Evolutionary conservation across 1,140 invertebrate genomes (phyloP), one percentile per base, ranked within the genome.

Genomic region (Lepidotrigona ventralis): DNA sequence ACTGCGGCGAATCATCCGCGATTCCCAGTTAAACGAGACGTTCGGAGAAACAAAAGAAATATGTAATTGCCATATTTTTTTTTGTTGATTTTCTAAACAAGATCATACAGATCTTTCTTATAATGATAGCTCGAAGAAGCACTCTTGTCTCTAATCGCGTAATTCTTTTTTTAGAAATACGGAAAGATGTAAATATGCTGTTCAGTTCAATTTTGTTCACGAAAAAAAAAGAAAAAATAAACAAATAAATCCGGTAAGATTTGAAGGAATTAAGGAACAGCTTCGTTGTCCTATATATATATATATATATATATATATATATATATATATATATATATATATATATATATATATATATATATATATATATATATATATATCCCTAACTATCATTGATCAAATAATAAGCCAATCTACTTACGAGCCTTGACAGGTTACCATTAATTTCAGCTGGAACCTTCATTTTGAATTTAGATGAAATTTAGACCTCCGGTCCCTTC

Each of bases 391-490:
- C 23, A 69, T 69, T 46, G 21, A 69, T 70, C 39, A 23, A 15
- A 23, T 70, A 70, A 70, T 70, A n/a, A 46, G 12, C 23, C 33
- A 46, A 70, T 69, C 51, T 73, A 73, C 53, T 73, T 33, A 23
- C 11, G 21, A 33, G 14, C 8, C 29, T 33, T 33, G 71, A 73
- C 53, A 26, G 71, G 53, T 73, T 73, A 33, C 21, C 71, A 73
- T 73, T 73, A 73, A 56, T 73, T 56, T 56, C 71, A 26, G 26
- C 12, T 33, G 26, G 19, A 46, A 73, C 53, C 19, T 73, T 33
- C 71, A 56, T 21, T 73, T 33, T 73, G 71, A 73, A 73, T 73
- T 73, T 56, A 73, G 56, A 73, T 73, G 53, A 73, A 56, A 56
- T 73, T 73, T 56, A 33, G 71, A 56, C 11, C 51, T 73, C 29